Conservation (phyloP, 2,888 invertebrate species). For the Baronia brevicornis region DNA sequence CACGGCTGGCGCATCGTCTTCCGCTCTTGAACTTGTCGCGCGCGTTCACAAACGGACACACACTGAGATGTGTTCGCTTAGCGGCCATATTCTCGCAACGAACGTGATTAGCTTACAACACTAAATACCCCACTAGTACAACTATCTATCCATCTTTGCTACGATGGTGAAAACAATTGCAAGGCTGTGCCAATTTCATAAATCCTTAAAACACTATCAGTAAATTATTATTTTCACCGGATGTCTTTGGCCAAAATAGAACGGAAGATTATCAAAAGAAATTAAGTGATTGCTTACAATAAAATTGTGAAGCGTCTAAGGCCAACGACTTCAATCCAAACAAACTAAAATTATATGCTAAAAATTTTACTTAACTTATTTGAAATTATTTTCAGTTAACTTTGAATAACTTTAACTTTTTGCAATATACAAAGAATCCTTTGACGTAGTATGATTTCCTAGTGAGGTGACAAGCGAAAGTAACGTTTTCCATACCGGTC, state of each 20-base stretch:
- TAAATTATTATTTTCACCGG: too few species aligned
- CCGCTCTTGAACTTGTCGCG: conserved; percentile 47
- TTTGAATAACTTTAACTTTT: conserved; percentile 5
- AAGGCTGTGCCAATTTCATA: too few species aligned
- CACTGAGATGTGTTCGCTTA: conserved; percentile 46
- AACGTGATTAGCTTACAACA: conserved; percentile 48
- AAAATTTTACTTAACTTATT: too few species aligned
- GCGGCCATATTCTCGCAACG: conserved; percentile 29
- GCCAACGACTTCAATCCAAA: too few species aligned
- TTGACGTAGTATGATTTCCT: conserved; percentile 23
- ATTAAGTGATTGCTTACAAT: too few species aligned
- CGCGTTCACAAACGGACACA: conserved; percentile 47
- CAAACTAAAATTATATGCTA: too few species aligned
- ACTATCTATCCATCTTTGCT: conserved; percentile 17
- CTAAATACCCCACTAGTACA: conserved; percentile 48
- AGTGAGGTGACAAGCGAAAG: conserved; percentile 36
- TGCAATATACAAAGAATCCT: conserved; percentile 19
- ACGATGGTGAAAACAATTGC: too few species aligned
- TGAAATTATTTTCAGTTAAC: too few species aligned
- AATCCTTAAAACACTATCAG: too few species aligned
- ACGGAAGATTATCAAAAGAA: too few species aligned
- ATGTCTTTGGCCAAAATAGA: too few species aligned
- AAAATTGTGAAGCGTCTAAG: too few species aligned
- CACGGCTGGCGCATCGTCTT: conserved; percentile 45
- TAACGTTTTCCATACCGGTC: conserved; percentile 44